Evolutionary conservation across 2,888 invertebrate species (phyloP).

Genomic region (Blastobasis adustella): DNA sequence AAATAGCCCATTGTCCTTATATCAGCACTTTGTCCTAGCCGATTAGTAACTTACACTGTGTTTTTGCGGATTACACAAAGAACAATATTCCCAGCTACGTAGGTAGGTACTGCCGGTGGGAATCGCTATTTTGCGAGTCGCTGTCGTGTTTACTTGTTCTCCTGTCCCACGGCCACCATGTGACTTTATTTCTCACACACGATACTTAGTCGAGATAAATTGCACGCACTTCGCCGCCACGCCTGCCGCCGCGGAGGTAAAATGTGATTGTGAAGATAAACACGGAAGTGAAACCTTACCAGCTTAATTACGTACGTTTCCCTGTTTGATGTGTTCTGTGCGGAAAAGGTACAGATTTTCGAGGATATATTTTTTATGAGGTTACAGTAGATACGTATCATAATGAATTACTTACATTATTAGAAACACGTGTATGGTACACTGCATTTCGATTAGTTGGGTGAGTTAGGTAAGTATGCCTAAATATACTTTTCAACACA

Average conservation of each 20-base stretch:
- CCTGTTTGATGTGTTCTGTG: no score
- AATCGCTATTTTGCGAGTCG: conserved; percentile 44
- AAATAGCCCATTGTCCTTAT: conserved; percentile 56
- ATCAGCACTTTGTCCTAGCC: conserved; percentile 46
- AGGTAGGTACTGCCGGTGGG: conserved; percentile 40
- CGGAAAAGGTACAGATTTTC: no score
- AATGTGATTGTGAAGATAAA: conserved; percentile 27
- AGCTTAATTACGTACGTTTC: no score
- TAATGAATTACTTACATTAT: no score
- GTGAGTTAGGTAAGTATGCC: no score
- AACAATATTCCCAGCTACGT: conserved; percentile 50
- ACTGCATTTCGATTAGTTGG: no score
- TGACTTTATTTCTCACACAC: conserved; percentile 56
- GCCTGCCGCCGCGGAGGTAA: conserved; percentile 23
- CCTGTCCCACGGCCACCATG: conserved; percentile 54
- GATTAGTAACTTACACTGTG: conserved; percentile 54
- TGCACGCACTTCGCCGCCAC: conserved; percentile 42
- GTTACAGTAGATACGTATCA: no score
- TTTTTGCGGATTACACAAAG: conserved; percentile 54
- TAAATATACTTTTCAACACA: no score
- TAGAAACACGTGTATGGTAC: no score
- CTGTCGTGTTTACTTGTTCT: conserved; percentile 39
- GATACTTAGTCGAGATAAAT: conserved; percentile 44
- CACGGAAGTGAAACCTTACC: conserved; percentile 23
- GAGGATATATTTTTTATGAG: no score